Evolutionary conservation across 2,113 vertebrate species (phyloP), one percentile per base, ranked within the genome.

Genomic region (Echinops telfairi): DNA sequence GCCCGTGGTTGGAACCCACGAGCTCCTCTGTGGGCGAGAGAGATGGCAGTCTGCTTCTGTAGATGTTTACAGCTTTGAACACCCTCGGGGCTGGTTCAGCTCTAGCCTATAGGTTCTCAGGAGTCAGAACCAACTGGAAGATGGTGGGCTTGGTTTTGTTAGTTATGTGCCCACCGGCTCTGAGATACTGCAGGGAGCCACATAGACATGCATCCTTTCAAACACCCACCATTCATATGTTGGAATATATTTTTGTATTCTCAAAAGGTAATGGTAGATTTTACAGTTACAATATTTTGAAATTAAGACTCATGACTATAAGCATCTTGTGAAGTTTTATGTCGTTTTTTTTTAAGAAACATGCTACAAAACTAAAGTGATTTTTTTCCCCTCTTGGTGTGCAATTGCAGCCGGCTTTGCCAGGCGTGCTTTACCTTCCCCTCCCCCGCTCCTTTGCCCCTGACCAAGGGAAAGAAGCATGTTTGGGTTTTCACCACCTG

Each of bases 401-500:
- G 62, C 31, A 6, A 57, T 31, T n/a, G 6, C 29, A 85, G 38
- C 20, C 71, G 23, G 62, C 17, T 82, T 85, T 77, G 75, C 27
- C 27, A 73, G 12, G 11, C 82, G 4, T 68, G 43, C 53, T 84
- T 94, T 40, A 40, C 71, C 95, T 81, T 86, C 58, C 89, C 31
- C 40, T 76, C n/a, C 19, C 23, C 75, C 14, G 57, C 73, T 90
- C 17, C 40, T 38, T 95, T 88, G 77, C 53, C 66, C 66, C 58
- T 83, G 8, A 31, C 40, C 7, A 16, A 93, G 76, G 22, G 36
- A 19, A 17, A 43, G 58, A 73, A 47, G 81, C 73, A 88, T 97
- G 87, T 94, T 97, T 97, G 93, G 91, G 94, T 98, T 98, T 98
- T 97, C 96, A 84, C 96, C 98, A 98, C 98, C 98, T 98, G 98